Evolutionary conservation across 2,888 invertebrate genomes (phyloP), one percentile per base, ranked within the genome.

Genomic region (Troides aeacus): DNA sequence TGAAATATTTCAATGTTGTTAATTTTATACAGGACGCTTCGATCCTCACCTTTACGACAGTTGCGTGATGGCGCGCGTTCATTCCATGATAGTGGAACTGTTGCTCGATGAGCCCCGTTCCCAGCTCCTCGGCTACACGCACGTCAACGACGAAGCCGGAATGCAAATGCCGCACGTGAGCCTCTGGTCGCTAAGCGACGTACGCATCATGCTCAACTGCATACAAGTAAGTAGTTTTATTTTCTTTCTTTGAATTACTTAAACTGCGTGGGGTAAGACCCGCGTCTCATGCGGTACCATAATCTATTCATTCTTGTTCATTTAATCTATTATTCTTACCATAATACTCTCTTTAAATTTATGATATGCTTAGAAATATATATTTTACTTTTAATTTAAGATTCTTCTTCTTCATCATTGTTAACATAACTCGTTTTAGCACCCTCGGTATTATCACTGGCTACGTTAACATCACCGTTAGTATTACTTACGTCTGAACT

Each of bases 161-260:
- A 94, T 97, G 88, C 95, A 95, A 78, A 96, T 97, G 96, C 95
- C 96, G 0, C 97, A 97, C 77, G 93, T 97, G 53, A 96, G 96
- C 73, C 93, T 97, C 30, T 97, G 97, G 97, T 96, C 96, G 0
- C 91, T 97, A 39, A 95, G 94, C 50, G 97, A 97, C 79, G 94
- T 97, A 67, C 93, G 95, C 69, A 94, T 95, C 79, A 95, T 97
- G 89, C 89, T 96, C 53, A 95, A 95, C 79, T 96, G 96, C 81
- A 95, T 97, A 81, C 96, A 96, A 93, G 95, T 95, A 82, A 79
- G 74, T 39, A 8, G 1, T 57, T 67, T 23, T 18, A 50, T 50
- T 50, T 18, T 15, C 4, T 50, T 50, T 39, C 7, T 7, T 10
- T 39, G 39, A 10, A 10, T 39, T 39, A 39, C 30, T 30, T 30